Base-by-base conservation (phyloP, 2,888 invertebrate genomes). In the Drosophila dives region DNA sequence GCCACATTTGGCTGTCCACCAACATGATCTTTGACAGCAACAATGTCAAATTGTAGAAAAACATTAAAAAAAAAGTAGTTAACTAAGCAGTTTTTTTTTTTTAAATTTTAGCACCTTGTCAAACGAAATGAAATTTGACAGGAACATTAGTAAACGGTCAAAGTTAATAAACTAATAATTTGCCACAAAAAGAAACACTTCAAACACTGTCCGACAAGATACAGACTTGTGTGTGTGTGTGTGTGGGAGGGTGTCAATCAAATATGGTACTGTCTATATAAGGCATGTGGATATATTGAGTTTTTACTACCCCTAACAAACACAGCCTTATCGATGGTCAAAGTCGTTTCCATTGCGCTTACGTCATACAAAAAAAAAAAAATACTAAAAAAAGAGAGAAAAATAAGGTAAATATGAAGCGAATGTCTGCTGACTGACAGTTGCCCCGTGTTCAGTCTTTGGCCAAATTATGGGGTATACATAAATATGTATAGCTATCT, bases 361-460 rank as follows among this genome's bases (percentile, higher is more conserved):
- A 77, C 80, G 76, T 81, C 72, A 80, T 51, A 50, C 60, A 48
- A 50, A 23, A 17, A 36, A 65, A 34, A 32, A 59, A 48, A 20
- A 40, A n/a, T n/a, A n/a, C n/a, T n/a, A 36, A 59, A 23, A 36
- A 34, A 29, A n/a, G 42, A 23, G 20, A 10, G 42, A 53, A 64
- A 66, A 51, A 56, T 61, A 66, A 65, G 72, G 75, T 70, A 71
- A 64, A 67, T 67, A 76, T 80, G 62, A 76, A 68, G 71, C 59
- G 61, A 68, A 54, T 69, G 64, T 61, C 67, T 60, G 59, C 42
- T 55, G 64, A 67, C 66, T 65, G 76, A 45, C 58, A 23, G 26
- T 38, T 40, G 55, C n/a, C 29, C 38, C 61, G 48, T 20, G 40
- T 38, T 48, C 56, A 50, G 70, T 56, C 61, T 53, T 29, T 49